Base-by-base conservation (phyloP, 2,888 invertebrate species). In the Podabrus alpinus region DNA sequence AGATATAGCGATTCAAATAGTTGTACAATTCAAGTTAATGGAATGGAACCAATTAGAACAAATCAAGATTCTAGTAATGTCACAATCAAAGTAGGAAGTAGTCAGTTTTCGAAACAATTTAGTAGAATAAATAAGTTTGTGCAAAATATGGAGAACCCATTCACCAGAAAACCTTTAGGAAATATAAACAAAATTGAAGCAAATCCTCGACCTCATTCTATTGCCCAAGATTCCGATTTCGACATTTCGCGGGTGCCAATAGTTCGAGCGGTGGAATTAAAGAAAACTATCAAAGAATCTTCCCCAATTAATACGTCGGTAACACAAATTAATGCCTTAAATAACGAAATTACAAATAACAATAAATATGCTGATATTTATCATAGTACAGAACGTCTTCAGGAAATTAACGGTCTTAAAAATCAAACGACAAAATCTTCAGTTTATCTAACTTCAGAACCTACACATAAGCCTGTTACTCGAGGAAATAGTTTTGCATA, bases 231-330 rank as follows among this genome's bases (percentile, higher is more conserved):
- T 86, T 67, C 86, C 85, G 29, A 84, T 85, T 73, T 85, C 85
- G 71, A 83, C 83, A 66, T 81, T 78, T 68, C 84, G 81, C 73
- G 88, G 87, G 86, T 89, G 59, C 89, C 89, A 21, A 86, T 89
- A 15, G 89, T 89, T 9, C 81, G 88, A 77, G 85, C 88, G 3
- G 89, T 89, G 0, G 89, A 89, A 81, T 83, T 89, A 16, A 89
- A 89, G 79, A 89, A 89, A 80, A 85, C 87, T 0, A 88, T 84
- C 78, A 85, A 81, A 78, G 79, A 79, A 24, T 75, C 61, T 59
- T n/a, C 69, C 15, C 19, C 15, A 10, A 61, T 66, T 68, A 73
- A 70, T 24, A 68, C 70, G 25, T 69, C 77, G 77, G 64, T 80
- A 78, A 66, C 80, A 67, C 66, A 74, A 70, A 70, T 77, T n/a